These are phyloP conservation scores for Poecilia picta DNA, from an alignment of 2,797 vertebrate species.

Conservation along the genomic window DNA sequence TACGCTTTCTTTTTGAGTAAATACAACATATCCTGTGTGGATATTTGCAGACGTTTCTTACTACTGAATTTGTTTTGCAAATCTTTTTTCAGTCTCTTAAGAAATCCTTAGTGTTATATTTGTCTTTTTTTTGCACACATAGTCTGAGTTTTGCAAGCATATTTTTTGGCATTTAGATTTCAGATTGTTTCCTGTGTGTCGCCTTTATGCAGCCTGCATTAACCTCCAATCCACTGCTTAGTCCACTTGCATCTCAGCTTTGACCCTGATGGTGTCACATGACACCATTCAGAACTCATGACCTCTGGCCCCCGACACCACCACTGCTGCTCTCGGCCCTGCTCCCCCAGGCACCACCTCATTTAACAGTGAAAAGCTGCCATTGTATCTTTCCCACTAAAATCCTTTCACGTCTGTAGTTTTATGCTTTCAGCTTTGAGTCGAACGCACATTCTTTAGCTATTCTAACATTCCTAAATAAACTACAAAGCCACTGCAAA, in stretches of 20 bases:
- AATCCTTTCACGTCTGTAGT: not conserved
- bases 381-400: not conserved
- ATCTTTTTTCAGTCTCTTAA: not conserved
- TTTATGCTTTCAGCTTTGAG: not conserved
- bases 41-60: not conserved
- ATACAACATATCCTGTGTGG: not conserved
- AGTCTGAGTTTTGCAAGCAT: not conserved
- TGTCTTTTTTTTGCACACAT: not conserved
- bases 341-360: not conserved
- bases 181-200: not conserved
- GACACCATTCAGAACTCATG: not conserved
- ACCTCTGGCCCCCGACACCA: not conserved
- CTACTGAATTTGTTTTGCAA: not conserved
- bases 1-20: not conserved
- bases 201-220: not conserved
- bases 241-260: not conserved
- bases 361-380: not conserved
- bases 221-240: not conserved
- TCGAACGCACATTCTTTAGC: not conserved
- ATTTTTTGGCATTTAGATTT: not conserved
- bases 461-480: not conserved
- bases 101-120: not conserved
- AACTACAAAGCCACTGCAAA: not conserved
- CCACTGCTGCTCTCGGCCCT: not conserved
- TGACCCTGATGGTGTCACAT: not conserved